These are phyloP conservation scores for Zophobas morio DNA, from an alignment of 1,140 invertebrate genomes.

Conservation along the genomic window DNA sequence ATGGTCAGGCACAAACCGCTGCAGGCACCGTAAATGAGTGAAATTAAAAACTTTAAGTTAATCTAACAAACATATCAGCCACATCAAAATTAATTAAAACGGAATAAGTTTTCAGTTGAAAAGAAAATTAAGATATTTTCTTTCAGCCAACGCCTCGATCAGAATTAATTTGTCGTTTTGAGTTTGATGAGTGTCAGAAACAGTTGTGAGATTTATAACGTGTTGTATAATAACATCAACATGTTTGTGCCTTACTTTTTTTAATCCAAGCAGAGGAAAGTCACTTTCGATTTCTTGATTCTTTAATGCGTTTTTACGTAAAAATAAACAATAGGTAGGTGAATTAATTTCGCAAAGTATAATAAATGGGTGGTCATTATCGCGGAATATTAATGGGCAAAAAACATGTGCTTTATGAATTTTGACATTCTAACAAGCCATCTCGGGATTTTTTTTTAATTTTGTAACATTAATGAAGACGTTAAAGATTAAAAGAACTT, in stretches of 20 bases:
- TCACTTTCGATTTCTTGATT: constrained; percentile 18
- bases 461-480: constrained; percentile 13
- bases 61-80: constrained; percentile 16
- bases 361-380: neutral
- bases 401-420: constrained; percentile 2
- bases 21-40: constrained; percentile 2
- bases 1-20: constrained; percentile 1
- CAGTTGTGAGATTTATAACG: constrained; percentile 7
- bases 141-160: constrained; percentile 30
- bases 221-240: constrained; percentile 13
- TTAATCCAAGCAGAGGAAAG: constrained; percentile 6
- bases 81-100: constrained; percentile 34
- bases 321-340: no score
- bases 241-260: neutral
- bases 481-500: constrained; percentile 2
- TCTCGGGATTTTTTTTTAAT: constrained; percentile 3
- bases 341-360: neutral
- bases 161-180: constrained; percentile 34
- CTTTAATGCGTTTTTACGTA: neutral
- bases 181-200: constrained; percentile 14
- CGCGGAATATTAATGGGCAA: neutral
- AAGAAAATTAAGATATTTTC: constrained; percentile 38
- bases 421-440: constrained; percentile 8
- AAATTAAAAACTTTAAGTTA: constrained; percentile 23
- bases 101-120: constrained; percentile 17